A percentile compares a stretch with the other conserved stretches of the same genome.
Evolutionary conservation across 2,797 vertebrate genomes (phyloP).

Genomic region (Xerus rutilus): DNA sequence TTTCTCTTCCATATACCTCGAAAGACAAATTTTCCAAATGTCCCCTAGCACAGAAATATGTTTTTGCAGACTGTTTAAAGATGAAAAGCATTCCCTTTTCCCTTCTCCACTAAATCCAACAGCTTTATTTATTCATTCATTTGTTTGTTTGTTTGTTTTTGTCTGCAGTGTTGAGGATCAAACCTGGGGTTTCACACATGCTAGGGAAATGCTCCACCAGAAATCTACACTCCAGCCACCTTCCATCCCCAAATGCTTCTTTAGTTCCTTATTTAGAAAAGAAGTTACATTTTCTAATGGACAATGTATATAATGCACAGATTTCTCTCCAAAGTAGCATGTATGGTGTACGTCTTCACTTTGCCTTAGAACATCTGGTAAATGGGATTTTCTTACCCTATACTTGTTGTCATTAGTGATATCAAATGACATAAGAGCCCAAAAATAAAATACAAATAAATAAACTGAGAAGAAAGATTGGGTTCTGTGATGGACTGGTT

Average conservation of each 20-base stretch:
- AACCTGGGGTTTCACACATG: neutral
- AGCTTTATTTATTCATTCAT: neutral
- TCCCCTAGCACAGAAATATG: neutral
- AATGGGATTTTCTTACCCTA: constrained; percentile 30
- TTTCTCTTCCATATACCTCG: neutral
- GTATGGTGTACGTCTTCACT: neutral
- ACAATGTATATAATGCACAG: neutral
- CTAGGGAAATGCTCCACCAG: neutral
- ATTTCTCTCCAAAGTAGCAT: neutral
- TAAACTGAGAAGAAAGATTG: constrained; percentile 53
- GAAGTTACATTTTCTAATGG: constrained; percentile 7
- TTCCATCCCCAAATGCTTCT: neutral
- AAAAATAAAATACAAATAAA: constrained; percentile 49
- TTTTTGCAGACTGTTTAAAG: constrained; percentile 15
- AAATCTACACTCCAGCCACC: neutral
- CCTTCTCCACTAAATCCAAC: neutral
- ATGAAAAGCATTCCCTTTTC: neutral
- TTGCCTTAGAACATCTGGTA: constrained; percentile 42
- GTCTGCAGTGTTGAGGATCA: too few relatives aligned
- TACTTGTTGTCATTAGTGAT: constrained; percentile 49
- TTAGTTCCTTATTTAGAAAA: constrained; percentile 45
- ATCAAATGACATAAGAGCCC: neutral
- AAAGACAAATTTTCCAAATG: neutral
- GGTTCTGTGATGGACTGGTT: constrained; percentile 15
- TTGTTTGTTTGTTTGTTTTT: neutral